Evolutionary conservation across 1,140 invertebrate genomes (phyloP).

Genomic region (Ctenoplectra terminalis): DNA sequence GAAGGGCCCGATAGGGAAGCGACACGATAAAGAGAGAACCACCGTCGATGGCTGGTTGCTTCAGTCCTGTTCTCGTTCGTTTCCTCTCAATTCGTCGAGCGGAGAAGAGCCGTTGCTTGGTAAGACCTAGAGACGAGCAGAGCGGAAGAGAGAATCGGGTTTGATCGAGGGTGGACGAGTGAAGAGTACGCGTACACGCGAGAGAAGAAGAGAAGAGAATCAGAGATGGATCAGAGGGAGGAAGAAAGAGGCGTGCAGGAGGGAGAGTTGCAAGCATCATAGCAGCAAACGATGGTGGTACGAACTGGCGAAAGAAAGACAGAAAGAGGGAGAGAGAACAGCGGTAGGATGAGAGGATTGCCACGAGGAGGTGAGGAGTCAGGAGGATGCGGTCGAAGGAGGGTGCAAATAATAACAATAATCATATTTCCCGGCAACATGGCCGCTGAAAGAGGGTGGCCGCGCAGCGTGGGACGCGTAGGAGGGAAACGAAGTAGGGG

Average conservation of each 20-base stretch:
- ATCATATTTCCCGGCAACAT: constrained; percentile 83
- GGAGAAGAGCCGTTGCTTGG: constrained; percentile 45
- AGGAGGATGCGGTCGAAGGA: constrained; percentile 76
- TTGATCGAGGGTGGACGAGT: constrained; percentile 55
- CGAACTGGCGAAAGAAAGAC: constrained; percentile 47
- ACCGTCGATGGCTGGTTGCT: constrained; percentile 77
- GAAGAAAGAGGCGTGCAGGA: not conserved
- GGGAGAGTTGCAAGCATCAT: constrained; percentile 26
- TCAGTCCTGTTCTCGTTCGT: constrained; percentile 77
- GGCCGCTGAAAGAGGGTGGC: constrained; percentile 82
- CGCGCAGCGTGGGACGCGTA: constrained; percentile 65
- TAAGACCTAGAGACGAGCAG: constrained; percentile 11
- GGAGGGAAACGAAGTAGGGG: constrained; percentile 66
- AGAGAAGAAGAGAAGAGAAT: constrained; percentile 18
- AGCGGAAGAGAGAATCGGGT: constrained; percentile 46
- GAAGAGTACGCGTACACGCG: constrained; percentile 3
- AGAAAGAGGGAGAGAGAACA: constrained; percentile 28
- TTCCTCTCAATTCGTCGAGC: constrained; percentile 77
- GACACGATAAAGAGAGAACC: constrained; percentile 53
- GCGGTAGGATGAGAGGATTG: constrained; percentile 62
- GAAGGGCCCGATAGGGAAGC: constrained; percentile 55
- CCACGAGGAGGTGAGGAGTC: constrained; percentile 70
- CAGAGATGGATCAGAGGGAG: not conserved
- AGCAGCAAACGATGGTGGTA: constrained; percentile 39
- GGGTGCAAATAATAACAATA: constrained; percentile 83